phyloP scores from a whole-genome alignment of 2,888 invertebrate species.

The Meiosimyza decipiens region DNA sequence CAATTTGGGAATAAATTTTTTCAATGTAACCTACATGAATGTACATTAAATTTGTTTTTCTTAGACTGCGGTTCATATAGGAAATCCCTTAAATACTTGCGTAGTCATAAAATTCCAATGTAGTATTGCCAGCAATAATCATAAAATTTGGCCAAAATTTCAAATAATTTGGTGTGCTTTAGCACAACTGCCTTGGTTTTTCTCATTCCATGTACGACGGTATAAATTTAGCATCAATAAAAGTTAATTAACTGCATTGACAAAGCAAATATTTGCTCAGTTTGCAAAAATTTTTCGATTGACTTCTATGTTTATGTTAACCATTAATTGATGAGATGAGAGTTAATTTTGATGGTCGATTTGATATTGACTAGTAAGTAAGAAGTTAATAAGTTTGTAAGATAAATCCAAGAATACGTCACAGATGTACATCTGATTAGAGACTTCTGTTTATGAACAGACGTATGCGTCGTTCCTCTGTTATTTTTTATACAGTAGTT shows the following conservation, averaged over 20 bases:
- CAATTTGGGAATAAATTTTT: not conserved
- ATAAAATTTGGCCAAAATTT: constrained; percentile 15
- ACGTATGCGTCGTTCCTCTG: too few species aligned
- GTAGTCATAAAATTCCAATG: not conserved
- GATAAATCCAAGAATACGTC: not conserved
- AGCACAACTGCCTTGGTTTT: not conserved
- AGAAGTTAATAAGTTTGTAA: too few species aligned
- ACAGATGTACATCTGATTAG: not conserved
- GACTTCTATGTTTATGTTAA: not conserved
- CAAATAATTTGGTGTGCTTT: not conserved
- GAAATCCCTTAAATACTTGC: constrained; percentile 6
- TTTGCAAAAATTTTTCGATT: constrained; percentile 3
- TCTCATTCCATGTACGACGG: not conserved
- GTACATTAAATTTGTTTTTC: too few species aligned
- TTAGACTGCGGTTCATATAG: not conserved
- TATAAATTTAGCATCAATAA: not conserved
- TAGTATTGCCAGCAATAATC: constrained; percentile 22
- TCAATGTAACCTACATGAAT: not conserved
- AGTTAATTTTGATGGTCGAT: too few species aligned
- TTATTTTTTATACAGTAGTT: too few species aligned
- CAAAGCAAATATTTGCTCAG: constrained; percentile 5
- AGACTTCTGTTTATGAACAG: too few species aligned
- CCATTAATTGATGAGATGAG: constrained; percentile 5
- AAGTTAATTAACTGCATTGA: constrained; percentile 17
- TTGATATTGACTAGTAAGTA: too few species aligned